These are phyloP conservation scores for Micropoecilia bifurca DNA, from an alignment of 2,797 vertebrate genomes.

Conservation along the genomic window DNA sequence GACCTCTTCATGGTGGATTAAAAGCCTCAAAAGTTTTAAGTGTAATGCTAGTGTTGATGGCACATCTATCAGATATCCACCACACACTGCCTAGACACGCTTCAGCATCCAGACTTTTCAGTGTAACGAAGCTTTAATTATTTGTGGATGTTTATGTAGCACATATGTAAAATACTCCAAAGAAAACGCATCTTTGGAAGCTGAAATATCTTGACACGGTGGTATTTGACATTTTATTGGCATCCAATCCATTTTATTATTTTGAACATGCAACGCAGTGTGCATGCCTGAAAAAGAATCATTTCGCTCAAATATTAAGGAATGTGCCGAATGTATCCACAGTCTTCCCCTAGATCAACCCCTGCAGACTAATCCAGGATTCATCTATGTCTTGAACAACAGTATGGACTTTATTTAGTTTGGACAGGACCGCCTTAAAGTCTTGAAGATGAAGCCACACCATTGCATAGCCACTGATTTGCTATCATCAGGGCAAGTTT, in stretches of 20 bases:
- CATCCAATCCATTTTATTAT: not conserved
- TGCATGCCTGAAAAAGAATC: too few relatives aligned
- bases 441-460: not conserved
- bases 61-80: too few relatives aligned
- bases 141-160: too few relatives aligned
- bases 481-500: not conserved
- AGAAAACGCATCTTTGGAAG: not conserved
- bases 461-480: not conserved
- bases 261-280: too few relatives aligned
- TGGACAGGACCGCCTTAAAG: not conserved
- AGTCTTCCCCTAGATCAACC: not conserved
- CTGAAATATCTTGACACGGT: not conserved
- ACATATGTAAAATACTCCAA: not conserved
- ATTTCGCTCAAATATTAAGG: too few relatives aligned
- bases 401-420: not conserved
- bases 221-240: not conserved
- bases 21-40: not conserved
- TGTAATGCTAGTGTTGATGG: too few relatives aligned
- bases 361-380: not conserved
- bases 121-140: too few relatives aligned
- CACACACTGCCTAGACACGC: too few relatives aligned
- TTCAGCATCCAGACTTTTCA: too few relatives aligned
- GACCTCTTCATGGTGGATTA: not conserved
- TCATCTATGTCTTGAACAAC: not conserved
- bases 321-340: too few relatives aligned